Evolutionary conservation across 23 tunicate genomes (phyloP).

Genomic region (Halocynthia roretzi): DNA sequence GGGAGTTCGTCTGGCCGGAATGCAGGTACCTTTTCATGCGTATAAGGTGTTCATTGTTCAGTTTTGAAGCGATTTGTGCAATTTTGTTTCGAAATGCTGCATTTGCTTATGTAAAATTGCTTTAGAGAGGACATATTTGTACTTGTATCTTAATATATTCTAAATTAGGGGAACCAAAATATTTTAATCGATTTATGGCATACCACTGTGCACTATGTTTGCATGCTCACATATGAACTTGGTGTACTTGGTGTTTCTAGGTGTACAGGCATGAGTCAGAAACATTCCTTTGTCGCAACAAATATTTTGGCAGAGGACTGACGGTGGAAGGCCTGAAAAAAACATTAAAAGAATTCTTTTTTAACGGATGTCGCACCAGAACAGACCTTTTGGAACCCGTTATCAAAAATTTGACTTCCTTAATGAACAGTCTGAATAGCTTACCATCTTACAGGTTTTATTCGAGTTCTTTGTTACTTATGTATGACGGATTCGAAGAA

Average conservation of each 20-base stretch:
- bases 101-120: background rate
- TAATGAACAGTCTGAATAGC: slow-evolving; percentile 45
- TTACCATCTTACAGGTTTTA: slow-evolving; percentile 78
- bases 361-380: slow-evolving; percentile 42
- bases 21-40: slow-evolving; percentile 54
- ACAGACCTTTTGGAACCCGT: slow-evolving; percentile 61
- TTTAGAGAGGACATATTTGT: too few relatives aligned
- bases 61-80: background rate
- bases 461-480: slow-evolving; percentile 71
- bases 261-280: slow-evolving; percentile 46
- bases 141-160: too few relatives aligned
- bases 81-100: background rate
- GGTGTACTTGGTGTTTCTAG: slow-evolving; percentile 52
- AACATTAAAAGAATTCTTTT: slow-evolving; percentile 54
- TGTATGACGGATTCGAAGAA: slow-evolving; percentile 73
- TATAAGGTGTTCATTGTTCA: background rate
- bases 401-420: slow-evolving; percentile 33
- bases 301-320: slow-evolving; percentile 74
- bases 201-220: background rate
- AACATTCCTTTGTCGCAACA: slow-evolving; percentile 66
- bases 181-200: background rate
- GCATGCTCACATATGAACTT: background rate
- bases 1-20: slow-evolving; percentile 81
- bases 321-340: slow-evolving; percentile 38
- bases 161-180: too few relatives aligned